These are phyloP conservation scores for Virgularia gustaviana DNA, from an alignment of 92 coral and sea anemone species.

Conservation along the genomic window DNA sequence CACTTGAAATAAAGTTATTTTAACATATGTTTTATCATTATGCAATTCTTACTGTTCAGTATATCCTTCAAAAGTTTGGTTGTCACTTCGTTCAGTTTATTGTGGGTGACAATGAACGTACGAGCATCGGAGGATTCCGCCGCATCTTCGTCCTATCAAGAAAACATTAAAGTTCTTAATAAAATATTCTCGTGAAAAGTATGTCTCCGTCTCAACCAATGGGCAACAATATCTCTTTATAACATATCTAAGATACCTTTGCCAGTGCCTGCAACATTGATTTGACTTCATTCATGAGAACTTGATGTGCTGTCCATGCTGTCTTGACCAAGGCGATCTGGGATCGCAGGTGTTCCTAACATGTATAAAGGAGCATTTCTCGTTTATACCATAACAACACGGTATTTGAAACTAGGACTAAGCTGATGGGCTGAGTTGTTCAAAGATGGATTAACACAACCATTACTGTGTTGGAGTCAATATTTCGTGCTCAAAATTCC, in stretches of 20 bases:
- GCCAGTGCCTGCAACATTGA: slow-evolving; percentile 90
- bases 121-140: slow-evolving; percentile 81
- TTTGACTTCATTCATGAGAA: slow-evolving; percentile 89
- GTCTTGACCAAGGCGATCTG: slow-evolving; percentile 70
- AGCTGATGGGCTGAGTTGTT: no score
- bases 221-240: background rate
- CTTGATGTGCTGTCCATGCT: slow-evolving; percentile 80
- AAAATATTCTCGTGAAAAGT: background rate
- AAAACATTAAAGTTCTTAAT: background rate
- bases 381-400: background rate
- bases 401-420: no score
- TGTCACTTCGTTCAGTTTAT: slow-evolving; percentile 84
- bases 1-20: background rate
- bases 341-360: slow-evolving; percentile 75
- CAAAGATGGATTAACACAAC: no score
- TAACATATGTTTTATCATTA: background rate
- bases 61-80: slow-evolving; percentile 78
- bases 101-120: slow-evolving; percentile 84
- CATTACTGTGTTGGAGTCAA: no score
- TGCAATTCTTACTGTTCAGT: slow-evolving; percentile 57
- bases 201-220: background rate
- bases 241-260: slow-evolving; percentile 73
- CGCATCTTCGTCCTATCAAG: slow-evolving; percentile 80
- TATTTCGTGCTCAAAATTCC: background rate
- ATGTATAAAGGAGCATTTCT: background rate